phyloP scores from a whole-genome alignment of 2,113 vertebrate species.

The Orthonyx spaldingii region DNA sequence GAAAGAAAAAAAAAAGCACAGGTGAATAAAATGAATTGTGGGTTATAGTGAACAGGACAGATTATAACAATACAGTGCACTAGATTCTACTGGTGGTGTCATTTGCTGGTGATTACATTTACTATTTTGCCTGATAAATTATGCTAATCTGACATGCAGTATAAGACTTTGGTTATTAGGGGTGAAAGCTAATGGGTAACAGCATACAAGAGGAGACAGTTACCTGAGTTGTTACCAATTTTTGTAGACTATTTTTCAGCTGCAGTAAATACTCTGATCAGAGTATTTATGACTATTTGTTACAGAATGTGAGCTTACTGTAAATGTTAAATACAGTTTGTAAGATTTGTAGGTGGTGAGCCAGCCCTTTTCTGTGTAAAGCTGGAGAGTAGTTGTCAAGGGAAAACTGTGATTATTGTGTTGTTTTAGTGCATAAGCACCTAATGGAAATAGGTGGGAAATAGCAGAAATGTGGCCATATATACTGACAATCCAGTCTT shows the following conservation, averaged over 20 bases:
- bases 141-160: neutral
- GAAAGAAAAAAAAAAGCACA: neutral
- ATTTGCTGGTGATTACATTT: neutral
- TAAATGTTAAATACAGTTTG: neutral
- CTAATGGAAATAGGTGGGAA: neutral
- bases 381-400: neutral
- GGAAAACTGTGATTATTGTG: neutral
- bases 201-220: neutral
- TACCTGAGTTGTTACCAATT: neutral
- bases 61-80: neutral
- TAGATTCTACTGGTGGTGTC: neutral
- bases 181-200: neutral
- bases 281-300: constrained; percentile 21
- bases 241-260: neutral
- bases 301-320: neutral
- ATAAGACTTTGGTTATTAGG: neutral
- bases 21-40: neutral
- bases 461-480: neutral
- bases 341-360: neutral
- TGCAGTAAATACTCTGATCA: neutral
- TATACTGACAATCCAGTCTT: neutral
- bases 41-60: neutral
- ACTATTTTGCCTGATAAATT: neutral
- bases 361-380: neutral
- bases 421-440: neutral